A percentile compares a stretch with the other conserved stretches of the same genome.
These are phyloP conservation scores for Himalopsyche japonica DNA, from an alignment of 2,888 invertebrate species.

Conservation along the genomic window DNA sequence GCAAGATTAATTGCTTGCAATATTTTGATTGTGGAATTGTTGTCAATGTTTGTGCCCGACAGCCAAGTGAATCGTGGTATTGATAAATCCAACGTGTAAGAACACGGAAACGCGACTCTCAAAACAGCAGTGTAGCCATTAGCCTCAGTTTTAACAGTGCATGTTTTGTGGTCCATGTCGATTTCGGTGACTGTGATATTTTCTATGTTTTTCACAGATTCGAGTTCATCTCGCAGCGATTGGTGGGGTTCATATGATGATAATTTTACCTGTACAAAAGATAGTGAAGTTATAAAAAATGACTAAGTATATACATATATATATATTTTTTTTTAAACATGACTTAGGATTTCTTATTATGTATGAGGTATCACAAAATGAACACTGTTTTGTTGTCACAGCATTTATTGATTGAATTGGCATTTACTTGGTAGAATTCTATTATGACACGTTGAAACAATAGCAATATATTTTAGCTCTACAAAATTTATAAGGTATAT, in stretches of 20 bases:
- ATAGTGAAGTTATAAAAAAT: not conserved
- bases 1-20: conserved; percentile 80
- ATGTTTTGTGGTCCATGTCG: conserved; percentile 62
- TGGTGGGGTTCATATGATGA: conserved; percentile 48
- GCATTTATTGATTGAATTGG: too few relatives aligned
- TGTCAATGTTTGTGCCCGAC: conserved; percentile 66
- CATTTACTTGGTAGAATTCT: too few relatives aligned
- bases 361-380: too few relatives aligned
- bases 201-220: conserved; percentile 58
- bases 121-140: conserved; percentile 61
- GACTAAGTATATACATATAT: not conserved
- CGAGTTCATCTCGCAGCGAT: conserved; percentile 57
- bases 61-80: conserved; percentile 60
- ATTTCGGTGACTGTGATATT: conserved; percentile 61
- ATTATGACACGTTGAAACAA: too few relatives aligned
- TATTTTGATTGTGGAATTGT: conserved; percentile 70
- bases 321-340: too few relatives aligned
- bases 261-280: conserved; percentile 50
- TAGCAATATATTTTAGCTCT: too few relatives aligned
- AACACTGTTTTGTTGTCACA: too few relatives aligned
- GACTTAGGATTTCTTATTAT: too few relatives aligned
- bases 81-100: conserved; percentile 52
- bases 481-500: too few relatives aligned
- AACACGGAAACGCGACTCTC: conserved; percentile 64
- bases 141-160: conserved; percentile 61